Evolutionary conservation across 2,888 invertebrate species (phyloP).

Genomic region (Xylocampa areola): DNA sequence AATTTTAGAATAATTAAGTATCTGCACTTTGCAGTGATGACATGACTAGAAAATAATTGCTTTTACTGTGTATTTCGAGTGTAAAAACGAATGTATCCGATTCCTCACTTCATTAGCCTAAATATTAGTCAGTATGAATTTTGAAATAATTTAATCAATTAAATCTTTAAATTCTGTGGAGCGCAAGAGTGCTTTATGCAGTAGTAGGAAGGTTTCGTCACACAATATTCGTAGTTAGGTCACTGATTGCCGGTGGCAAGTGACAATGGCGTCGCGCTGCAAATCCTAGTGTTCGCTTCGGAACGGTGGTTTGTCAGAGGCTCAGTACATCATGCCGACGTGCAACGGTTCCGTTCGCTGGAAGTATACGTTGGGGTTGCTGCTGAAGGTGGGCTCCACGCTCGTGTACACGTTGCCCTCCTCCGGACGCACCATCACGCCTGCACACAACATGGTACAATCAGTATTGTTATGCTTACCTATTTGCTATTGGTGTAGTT

Average conservation of each 20-base stretch:
- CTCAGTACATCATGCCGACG: conserved; percentile 96
- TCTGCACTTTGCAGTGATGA: conserved; percentile 9
- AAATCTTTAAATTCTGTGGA: conserved; percentile 35
- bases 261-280: conserved; percentile 72
- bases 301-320: conserved; percentile 87
- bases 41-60: conserved; percentile 52
- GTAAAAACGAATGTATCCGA: conserved; percentile 2
- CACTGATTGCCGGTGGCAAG: conserved; percentile 57
- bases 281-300: conserved; percentile 84
- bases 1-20: not conserved
- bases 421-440: conserved; percentile 94
- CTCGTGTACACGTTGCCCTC: conserved; percentile 96
- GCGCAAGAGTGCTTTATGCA: conserved; percentile 40
- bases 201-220: conserved; percentile 55
- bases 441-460: conserved; percentile 76
- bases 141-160: conserved; percentile 32
- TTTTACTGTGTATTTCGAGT: conserved; percentile 5
- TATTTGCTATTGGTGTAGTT: not conserved
- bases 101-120: conserved; percentile 17
- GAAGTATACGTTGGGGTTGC: conserved; percentile 97
- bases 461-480: conserved; percentile 28
- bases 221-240: conserved; percentile 49
- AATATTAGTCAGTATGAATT: conserved; percentile 14
- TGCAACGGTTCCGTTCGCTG: conserved; percentile 95
- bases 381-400: conserved; percentile 95